A percentile compares a stretch with the other conserved stretches of the same genome.
These are phyloP conservation scores for Ophion ellenae DNA, from an alignment of 2,888 invertebrate species.

Conservation along the genomic window DNA sequence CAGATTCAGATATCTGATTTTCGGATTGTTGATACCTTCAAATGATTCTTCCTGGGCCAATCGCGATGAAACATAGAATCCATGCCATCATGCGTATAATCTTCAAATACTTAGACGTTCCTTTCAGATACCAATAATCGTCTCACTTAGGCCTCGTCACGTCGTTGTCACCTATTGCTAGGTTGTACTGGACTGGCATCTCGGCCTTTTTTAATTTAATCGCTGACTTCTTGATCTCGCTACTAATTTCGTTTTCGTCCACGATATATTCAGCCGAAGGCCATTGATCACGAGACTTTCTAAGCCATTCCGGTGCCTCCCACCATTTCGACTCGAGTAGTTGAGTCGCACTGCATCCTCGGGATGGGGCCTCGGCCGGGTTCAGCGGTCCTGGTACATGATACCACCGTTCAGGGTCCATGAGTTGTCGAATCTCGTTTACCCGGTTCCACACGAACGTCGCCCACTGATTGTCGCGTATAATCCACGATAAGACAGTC, in stretches of 20 bases:
- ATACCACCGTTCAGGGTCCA: slow-evolving; percentile 67
- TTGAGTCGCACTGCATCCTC: slow-evolving; percentile 72
- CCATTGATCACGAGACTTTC: slow-evolving; percentile 64
- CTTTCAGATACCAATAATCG: slow-evolving; percentile 23
- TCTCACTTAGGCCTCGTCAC: neutral
- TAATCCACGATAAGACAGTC: slow-evolving; percentile 73
- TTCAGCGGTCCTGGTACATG: slow-evolving; percentile 75
- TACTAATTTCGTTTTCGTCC: slow-evolving; percentile 49
- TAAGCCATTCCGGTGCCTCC: slow-evolving; percentile 76
- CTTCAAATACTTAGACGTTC: slow-evolving; percentile 61
- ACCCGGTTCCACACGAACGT: slow-evolving; percentile 74
- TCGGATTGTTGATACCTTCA: too few relatives aligned
- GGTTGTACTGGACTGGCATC: neutral
- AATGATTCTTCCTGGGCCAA: too few relatives aligned
- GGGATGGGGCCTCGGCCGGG: slow-evolving; percentile 76
- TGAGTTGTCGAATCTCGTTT: slow-evolving; percentile 70
- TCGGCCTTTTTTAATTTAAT: neutral
- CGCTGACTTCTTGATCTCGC: slow-evolving; percentile 35
- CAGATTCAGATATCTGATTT: too few relatives aligned
- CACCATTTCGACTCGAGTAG: slow-evolving; percentile 75
- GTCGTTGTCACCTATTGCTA: neutral
- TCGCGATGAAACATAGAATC: slow-evolving; percentile 52
- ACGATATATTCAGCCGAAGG: slow-evolving; percentile 48
- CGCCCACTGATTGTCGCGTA: slow-evolving; percentile 68
- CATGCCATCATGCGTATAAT: slow-evolving; percentile 69